Evolutionary conservation across 2,888 invertebrate species (phyloP).

Genomic region (Dryobotodes eremita): DNA sequence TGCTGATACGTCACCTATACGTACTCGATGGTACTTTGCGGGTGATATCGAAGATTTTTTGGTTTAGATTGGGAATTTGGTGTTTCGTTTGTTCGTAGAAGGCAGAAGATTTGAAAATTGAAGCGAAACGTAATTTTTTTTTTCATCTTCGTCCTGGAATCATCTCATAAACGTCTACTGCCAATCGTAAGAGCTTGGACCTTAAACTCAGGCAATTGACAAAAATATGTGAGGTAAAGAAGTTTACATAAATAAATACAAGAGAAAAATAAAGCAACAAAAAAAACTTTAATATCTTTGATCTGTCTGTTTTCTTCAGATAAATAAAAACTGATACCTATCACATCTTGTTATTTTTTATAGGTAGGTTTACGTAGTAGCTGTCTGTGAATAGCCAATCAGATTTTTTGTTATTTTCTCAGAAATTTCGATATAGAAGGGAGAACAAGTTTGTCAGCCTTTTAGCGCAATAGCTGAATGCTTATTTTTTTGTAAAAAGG

Average conservation of each 20-base stretch:
- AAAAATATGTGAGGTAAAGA: background rate
- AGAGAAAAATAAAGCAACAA: background rate
- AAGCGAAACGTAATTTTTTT: background rate
- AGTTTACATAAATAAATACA: background rate
- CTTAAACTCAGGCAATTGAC: background rate
- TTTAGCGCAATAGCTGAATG: background rate
- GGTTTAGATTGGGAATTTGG: constrained; percentile 38
- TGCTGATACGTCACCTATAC: constrained; percentile 53
- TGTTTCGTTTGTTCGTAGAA: constrained; percentile 16
- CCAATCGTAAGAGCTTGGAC: background rate
- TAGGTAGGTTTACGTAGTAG: constrained; percentile 32
- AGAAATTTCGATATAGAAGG: constrained; percentile 34
- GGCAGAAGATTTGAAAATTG: background rate
- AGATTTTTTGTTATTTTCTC: constrained; percentile 42
- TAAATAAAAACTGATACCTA: constrained; percentile 33
- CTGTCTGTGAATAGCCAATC: constrained; percentile 46
- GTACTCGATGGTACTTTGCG: constrained; percentile 23
- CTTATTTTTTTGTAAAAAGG: background rate
- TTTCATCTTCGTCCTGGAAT: background rate
- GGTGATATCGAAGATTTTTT: constrained; percentile 43
- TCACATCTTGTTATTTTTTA: constrained; percentile 63
- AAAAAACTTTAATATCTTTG: background rate
- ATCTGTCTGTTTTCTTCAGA: constrained; percentile 1
- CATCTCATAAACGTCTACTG: background rate
- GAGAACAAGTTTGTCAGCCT: constrained; percentile 35